Conservation (phyloP, 1,140 invertebrate species). For the Aphis craccivora region DNA sequence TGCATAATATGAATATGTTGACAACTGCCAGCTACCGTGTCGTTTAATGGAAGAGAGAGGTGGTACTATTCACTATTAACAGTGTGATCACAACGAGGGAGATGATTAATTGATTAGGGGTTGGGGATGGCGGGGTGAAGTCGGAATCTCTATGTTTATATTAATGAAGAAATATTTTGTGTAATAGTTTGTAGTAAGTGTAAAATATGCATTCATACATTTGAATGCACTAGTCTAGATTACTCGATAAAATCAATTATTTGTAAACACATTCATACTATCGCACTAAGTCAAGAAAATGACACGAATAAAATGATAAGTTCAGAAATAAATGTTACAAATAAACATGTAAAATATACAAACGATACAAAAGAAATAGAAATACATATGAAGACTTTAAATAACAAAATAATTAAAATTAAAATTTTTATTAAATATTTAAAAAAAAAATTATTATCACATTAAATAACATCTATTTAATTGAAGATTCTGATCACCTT, state of each 20-base stretch:
- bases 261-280: conserved; percentile 6
- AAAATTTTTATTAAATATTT: not conserved
- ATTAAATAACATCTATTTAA: not conserved
- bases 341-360: not conserved
- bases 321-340: not conserved
- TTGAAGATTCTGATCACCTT: not conserved
- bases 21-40: too few relatives aligned
- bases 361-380: not conserved
- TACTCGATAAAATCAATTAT: not conserved
- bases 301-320: not conserved
- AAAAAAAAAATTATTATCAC: not conserved
- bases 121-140: too few relatives aligned
- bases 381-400: not conserved
- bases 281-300: not conserved
- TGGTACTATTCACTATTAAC: too few relatives aligned
- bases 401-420: not conserved
- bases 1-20: too few relatives aligned
- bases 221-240: conserved; percentile 13
- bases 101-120: too few relatives aligned
- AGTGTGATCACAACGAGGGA: too few relatives aligned
- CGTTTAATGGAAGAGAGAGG: too few relatives aligned
- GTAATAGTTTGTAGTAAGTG: not conserved
- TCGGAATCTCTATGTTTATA: too few relatives aligned
- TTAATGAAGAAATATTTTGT: not conserved
- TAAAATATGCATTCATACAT: conserved; percentile 10